phyloP scores from a whole-genome alignment of 2,113 vertebrate species.

The Pluvialis apricaria region DNA sequence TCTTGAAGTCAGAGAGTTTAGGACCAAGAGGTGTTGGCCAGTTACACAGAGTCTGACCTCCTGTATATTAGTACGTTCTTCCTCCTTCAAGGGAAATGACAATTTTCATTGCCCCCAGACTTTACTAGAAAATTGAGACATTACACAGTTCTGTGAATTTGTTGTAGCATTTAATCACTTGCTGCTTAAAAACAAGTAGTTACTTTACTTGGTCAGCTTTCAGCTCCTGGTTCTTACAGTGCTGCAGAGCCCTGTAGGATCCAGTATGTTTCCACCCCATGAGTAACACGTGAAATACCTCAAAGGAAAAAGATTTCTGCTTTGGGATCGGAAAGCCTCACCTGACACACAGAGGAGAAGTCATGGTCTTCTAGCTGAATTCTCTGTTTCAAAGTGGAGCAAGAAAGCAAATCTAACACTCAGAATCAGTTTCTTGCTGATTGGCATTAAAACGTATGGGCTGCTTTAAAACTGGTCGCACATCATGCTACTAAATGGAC shows the following conservation, averaged over 20 bases:
- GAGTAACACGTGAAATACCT: neutral
- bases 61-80: neutral
- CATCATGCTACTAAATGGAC: neutral
- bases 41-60: neutral
- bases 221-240: neutral
- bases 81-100: neutral
- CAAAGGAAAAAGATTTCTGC: neutral
- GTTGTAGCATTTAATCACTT: neutral
- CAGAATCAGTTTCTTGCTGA: neutral
- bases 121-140: neutral
- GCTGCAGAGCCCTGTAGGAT: neutral
- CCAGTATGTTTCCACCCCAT: neutral
- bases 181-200: neutral
- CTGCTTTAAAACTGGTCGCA: neutral
- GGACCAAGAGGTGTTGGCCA: neutral
- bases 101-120: neutral
- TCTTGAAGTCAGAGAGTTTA: neutral
- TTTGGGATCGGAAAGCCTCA: neutral
- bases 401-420: neutral
- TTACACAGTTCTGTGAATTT: neutral
- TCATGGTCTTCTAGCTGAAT: neutral
- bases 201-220: neutral
- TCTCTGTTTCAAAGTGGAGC: neutral
- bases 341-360: neutral
- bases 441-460: neutral